Evolutionary conservation across 2,888 invertebrate species (phyloP), one percentile per base, ranked within the genome.

Genomic region (Cheilosia pagana): DNA sequence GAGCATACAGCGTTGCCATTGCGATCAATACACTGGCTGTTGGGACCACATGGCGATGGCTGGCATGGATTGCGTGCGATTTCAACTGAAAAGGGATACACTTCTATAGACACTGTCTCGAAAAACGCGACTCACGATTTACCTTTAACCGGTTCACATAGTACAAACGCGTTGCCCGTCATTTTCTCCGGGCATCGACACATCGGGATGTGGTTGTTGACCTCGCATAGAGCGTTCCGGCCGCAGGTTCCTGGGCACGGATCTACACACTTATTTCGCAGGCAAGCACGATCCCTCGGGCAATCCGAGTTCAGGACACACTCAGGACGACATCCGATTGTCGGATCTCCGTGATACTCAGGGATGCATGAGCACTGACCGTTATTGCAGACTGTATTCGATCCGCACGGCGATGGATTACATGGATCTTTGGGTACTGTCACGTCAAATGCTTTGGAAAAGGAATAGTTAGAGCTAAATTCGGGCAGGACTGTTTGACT

Each of bases 221-320:
- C 95, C 88, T 95, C 95, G 89, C 97, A 97, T 74, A 95, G 93
- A 1, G 97, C 95, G 89, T 95, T 95, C 65, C 93, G 92, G 10
- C 96, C 97, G 89, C 97, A 97, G 88, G 95, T 95, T 86, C 95
- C 95, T n/a, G 94, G 94, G 88, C 97, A 97, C 5, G 97, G 97
- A 92, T 97, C 95, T n/a, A 94, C 92, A 89, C 98, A 98, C 92
- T 96, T 96, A 77, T 95, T 95, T 81, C 95, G 94, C 41, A 95
- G 92, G 89, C 98, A 98, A 19, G 97, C 95, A 89, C 94, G 94
- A 89, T 96, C 95, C 62, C 94, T 92, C 0, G 95, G 93, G 91
- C 97, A 98, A 89, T 97, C 97, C 0, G 95, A 94, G 90, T 95
- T 97, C 1, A 96, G 91, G 0, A 96, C 94, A 91, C 97, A 97